Evolutionary conservation across 2,888 invertebrate genomes (phyloP).

Genomic region (Psylliodes chrysocephalus): DNA sequence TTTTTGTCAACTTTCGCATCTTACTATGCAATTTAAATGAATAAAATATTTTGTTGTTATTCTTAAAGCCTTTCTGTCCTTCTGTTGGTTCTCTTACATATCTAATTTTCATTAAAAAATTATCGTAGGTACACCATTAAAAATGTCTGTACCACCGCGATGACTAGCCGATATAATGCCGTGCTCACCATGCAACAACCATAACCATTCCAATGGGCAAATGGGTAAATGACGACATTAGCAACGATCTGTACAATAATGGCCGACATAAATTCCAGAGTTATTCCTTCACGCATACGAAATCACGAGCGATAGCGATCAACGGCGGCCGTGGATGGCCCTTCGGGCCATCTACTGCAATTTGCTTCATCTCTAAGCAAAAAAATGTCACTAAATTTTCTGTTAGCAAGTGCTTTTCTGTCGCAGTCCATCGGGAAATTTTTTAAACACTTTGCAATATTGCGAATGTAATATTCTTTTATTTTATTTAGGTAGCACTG

Average conservation of each 20-base stretch:
- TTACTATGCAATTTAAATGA: no score
- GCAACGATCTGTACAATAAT: conserved; percentile 53
- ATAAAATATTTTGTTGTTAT: no score
- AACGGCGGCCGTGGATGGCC: conserved; percentile 32
- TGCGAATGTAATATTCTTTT: no score
- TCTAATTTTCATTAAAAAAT: no score
- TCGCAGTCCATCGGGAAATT: background rate
- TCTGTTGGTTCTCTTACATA: no score
- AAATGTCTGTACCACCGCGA: no score
- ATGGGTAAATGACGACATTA: conserved; percentile 52
- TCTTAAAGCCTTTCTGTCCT: no score
- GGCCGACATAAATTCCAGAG: conserved; percentile 53
- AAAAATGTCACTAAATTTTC: conserved; percentile 48
- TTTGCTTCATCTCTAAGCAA: conserved; percentile 53
- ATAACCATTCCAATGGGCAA: conserved; percentile 36
- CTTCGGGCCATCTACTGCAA: conserved; percentile 51
- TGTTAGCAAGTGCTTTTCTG: background rate
- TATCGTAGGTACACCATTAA: no score
- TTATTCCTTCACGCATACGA: conserved; percentile 53
- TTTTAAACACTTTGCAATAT: no score
- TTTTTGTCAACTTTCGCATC: no score
- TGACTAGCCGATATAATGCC: no score
- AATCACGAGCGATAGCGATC: conserved; percentile 55
- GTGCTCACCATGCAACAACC: background rate
- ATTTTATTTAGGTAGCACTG: no score